A percentile compares a stretch with the other conserved stretches of the same genome.
Conservation (phyloP, 2,888 invertebrate genomes). For the Serrognathus titanus region DNA sequence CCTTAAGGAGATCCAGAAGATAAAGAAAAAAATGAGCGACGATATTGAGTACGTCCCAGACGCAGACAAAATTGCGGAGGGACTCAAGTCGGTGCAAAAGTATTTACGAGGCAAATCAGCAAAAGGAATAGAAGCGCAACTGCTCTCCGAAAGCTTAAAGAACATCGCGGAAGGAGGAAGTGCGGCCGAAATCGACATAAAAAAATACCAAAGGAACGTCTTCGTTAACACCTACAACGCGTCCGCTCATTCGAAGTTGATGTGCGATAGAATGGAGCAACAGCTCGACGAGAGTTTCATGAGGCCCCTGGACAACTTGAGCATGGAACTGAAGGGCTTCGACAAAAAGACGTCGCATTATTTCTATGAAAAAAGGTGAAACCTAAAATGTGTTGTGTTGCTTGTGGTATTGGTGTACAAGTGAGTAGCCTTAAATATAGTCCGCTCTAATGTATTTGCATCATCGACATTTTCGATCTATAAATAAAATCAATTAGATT, state of each 20-base stretch:
- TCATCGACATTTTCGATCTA: conserved; percentile 18
- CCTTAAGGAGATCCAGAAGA: conserved; percentile 42
- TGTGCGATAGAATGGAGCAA: conserved; percentile 47
- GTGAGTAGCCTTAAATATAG: conserved; percentile 24
- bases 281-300: conserved; percentile 57
- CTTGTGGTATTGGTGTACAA: conserved; percentile 17
- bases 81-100: conserved; percentile 49
- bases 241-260: conserved; percentile 45
- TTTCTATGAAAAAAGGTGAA: conserved; percentile 65
- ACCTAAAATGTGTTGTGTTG: conserved; percentile 23
- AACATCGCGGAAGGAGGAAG: conserved; percentile 49
- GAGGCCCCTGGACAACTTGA: conserved; percentile 59
- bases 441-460: not conserved
- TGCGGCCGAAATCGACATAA: conserved; percentile 45
- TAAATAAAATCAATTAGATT: conserved; percentile 18
- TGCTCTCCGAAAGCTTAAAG: conserved; percentile 58
- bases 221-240: conserved; percentile 23
- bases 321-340: conserved; percentile 61
- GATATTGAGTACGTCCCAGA: conserved; percentile 50
- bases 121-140: conserved; percentile 64
- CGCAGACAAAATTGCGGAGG: conserved; percentile 47
- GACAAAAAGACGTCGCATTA: conserved; percentile 59
- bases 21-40: conserved; percentile 46
- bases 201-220: conserved; percentile 31
- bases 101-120: conserved; percentile 72